Evolutionary conservation across 2,797 vertebrate species (phyloP).

Genomic region (Paramormyrops hopkinsi): DNA sequence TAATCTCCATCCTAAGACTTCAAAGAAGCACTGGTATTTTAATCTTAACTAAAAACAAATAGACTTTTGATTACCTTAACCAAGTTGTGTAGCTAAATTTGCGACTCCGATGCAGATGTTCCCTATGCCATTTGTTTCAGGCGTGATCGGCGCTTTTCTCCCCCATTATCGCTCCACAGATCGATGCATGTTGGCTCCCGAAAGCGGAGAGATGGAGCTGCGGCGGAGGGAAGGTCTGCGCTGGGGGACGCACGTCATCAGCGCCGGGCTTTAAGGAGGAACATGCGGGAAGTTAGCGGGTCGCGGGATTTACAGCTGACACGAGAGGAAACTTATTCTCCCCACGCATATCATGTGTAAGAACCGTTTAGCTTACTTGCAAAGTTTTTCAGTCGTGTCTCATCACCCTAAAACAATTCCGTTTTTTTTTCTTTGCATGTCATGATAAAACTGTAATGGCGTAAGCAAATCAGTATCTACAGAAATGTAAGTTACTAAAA

Average conservation of each 20-base stretch:
- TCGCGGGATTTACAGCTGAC: constrained; percentile 35
- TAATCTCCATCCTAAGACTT: not conserved
- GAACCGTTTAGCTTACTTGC: not conserved
- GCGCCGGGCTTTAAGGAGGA: constrained; percentile 44
- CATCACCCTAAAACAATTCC: not conserved
- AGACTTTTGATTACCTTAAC: constrained; percentile 44
- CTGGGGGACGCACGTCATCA: constrained; percentile 39
- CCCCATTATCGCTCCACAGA: constrained; percentile 13
- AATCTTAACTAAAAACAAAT: not conserved
- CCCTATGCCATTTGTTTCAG: constrained; percentile 27
- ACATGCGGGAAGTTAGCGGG: constrained; percentile 38
- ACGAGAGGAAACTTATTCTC: not conserved
- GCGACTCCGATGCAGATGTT: not conserved
- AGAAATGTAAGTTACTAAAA: not conserved
- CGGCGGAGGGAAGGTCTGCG: constrained; percentile 30
- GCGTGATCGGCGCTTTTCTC: not conserved
- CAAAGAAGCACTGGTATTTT: not conserved
- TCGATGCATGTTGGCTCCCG: constrained; percentile 13
- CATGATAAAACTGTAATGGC: not conserved
- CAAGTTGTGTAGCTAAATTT: constrained; percentile 26
- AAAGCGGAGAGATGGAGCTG: not conserved
- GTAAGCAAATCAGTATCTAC: not conserved
- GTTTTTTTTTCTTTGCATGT: not conserved
- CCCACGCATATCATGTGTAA: not conserved
- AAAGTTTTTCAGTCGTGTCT: not conserved